phyloP scores from a whole-genome alignment of 2,888 invertebrate species.

The Rhopalosiphum nymphaeae region DNA sequence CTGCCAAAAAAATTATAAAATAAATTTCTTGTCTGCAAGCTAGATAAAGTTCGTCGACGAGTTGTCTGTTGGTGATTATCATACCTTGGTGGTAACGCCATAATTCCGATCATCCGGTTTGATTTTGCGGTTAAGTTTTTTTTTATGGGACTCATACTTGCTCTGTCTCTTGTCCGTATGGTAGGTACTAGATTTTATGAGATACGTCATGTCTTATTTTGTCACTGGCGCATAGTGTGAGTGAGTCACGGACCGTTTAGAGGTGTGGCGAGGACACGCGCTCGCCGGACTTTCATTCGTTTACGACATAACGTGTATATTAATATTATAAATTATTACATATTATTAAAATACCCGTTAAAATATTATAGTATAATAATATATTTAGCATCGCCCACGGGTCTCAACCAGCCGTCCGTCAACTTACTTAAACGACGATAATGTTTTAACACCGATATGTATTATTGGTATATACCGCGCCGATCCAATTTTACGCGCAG shows the following conservation, averaged over 20 bases:
- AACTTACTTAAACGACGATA: not conserved
- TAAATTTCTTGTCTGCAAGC: too few relatives aligned
- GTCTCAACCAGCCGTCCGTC: not conserved
- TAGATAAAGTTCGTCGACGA: too few relatives aligned
- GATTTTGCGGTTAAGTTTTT: not conserved
- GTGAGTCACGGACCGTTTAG: not conserved
- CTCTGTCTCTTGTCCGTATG: not conserved
- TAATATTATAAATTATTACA: not conserved
- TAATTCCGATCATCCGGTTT: not conserved
- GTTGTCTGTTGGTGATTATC: too few relatives aligned
- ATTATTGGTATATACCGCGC: not conserved
- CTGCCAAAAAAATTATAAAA: too few relatives aligned
- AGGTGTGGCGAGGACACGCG: conserved; percentile 57
- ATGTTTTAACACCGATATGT: not conserved
- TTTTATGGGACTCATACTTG: not conserved
- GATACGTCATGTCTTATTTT: not conserved
- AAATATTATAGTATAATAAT: not conserved
- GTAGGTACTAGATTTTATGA: not conserved
- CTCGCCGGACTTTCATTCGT: conserved; percentile 7
- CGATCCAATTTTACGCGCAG: not conserved
- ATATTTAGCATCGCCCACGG: conserved; percentile 39
- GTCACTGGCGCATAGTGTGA: not conserved
- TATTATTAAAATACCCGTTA: too few relatives aligned
- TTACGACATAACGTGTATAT: conserved; percentile 29
- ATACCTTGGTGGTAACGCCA: not conserved